phyloP scores from a whole-genome alignment of 2,113 vertebrate genomes.

The Actenoides hombroni region DNA sequence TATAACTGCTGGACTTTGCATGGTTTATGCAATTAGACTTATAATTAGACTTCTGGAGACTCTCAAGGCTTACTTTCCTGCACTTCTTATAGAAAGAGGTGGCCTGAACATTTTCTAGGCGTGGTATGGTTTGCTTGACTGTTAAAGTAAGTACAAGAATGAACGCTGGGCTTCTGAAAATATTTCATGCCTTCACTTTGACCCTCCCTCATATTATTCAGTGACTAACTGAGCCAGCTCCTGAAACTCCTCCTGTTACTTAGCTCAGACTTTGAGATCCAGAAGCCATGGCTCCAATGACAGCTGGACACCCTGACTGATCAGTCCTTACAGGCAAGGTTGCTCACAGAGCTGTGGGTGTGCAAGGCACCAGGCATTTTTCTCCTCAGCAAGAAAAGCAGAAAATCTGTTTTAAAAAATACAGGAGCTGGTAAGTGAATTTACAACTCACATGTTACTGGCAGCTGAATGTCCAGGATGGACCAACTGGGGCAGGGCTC shows the following conservation, averaged over 20 bases:
- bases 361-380: not conserved
- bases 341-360: not conserved
- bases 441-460: not conserved
- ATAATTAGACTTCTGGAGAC: not conserved
- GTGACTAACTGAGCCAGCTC: not conserved
- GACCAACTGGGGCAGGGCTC: not conserved
- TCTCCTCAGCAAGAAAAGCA: not conserved
- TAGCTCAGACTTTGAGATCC: not conserved
- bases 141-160: not conserved
- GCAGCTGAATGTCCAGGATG: rapidly evolving
- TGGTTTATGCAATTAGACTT: not conserved
- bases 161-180: not conserved
- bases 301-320: not conserved
- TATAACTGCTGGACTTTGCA: not conserved
- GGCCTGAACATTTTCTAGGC: not conserved
- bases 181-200: not conserved
- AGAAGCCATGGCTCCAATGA: not conserved
- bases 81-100: not conserved
- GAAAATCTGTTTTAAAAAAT: not conserved
- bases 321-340: not conserved
- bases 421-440: not conserved
- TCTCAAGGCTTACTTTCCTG: not conserved
- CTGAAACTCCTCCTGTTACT: not conserved
- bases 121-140: not conserved
- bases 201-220: not conserved